These are phyloP conservation scores for Paramisgurnus dabryanus DNA, from an alignment of 2,113 vertebrate genomes.

Conservation along the genomic window DNA sequence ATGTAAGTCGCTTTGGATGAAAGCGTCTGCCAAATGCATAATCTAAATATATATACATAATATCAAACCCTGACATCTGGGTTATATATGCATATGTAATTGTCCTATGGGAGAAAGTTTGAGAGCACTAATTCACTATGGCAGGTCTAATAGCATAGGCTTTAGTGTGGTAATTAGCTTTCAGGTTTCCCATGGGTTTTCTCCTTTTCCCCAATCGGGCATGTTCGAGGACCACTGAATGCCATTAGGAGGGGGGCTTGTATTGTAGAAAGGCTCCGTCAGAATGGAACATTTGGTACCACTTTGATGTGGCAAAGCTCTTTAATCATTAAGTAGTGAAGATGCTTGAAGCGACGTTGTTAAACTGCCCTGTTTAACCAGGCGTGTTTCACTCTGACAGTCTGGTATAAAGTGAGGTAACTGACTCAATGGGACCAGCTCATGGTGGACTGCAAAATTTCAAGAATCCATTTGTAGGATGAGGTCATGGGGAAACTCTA, in stretches of 20 bases:
- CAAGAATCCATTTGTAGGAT: not conserved
- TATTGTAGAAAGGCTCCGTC: slow-evolving; percentile 64
- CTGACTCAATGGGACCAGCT: not conserved
- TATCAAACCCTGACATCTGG: slow-evolving; percentile 27
- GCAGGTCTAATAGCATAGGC: slow-evolving; percentile 47
- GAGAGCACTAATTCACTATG: slow-evolving; percentile 42
- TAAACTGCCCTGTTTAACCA: slow-evolving; percentile 71
- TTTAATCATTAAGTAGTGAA: slow-evolving; percentile 49
- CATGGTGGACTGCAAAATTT: slow-evolving; percentile 27
- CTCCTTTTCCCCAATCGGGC: slow-evolving; percentile 11
- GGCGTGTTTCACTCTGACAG: slow-evolving; percentile 55
- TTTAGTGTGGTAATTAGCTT: slow-evolving; percentile 48
- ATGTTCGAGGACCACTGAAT: slow-evolving; percentile 54
- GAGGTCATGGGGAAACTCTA: not conserved
- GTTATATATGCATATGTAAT: slow-evolving; percentile 34
- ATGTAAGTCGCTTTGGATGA: no score
- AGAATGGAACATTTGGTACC: slow-evolving; percentile 71
- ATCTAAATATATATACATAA: not conserved
- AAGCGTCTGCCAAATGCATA: no score
- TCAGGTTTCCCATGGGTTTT: not conserved
- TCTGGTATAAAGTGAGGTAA: not conserved
- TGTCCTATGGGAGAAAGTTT: slow-evolving; percentile 25
- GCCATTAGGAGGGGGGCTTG: slow-evolving; percentile 62
- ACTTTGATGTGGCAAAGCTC: slow-evolving; percentile 68
- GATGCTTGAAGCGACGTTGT: slow-evolving; percentile 62